Evolutionary conservation across 2,797 vertebrate genomes (phyloP).

Genomic region (Ceryle rudis): DNA sequence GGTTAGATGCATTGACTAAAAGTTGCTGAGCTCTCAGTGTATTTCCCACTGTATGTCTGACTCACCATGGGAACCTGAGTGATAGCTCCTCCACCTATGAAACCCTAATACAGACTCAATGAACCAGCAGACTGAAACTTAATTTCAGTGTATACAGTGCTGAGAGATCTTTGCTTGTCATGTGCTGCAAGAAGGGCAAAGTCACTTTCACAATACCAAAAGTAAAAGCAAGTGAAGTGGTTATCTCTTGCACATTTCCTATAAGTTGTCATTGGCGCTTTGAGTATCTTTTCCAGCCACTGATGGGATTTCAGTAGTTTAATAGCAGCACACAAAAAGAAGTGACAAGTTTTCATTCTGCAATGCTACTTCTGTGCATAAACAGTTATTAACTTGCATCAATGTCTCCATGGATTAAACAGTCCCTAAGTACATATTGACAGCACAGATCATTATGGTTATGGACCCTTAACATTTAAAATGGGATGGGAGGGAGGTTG

Average conservation of each 20-base stretch:
- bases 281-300: not conserved
- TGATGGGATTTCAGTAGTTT: not conserved
- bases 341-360: not conserved
- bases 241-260: not conserved
- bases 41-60: not conserved
- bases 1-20: not conserved
- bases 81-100: not conserved
- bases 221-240: not conserved
- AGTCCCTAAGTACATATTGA: constrained; percentile 11
- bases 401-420: constrained; percentile 25
- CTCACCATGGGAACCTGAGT: not conserved
- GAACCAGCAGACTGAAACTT: not conserved
- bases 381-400: constrained; percentile 39
- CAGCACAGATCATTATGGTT: constrained; percentile 27
- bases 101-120: not conserved
- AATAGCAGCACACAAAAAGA: not conserved
- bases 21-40: not conserved
- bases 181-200: not conserved
- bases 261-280: not conserved
- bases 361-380: not conserved
- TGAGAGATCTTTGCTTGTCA: not conserved
- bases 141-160: not conserved
- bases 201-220: not conserved
- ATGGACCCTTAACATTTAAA: constrained; percentile 70
- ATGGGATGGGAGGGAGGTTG: constrained; percentile 6